phyloP scores from a whole-genome alignment of 53 echinoderm and acorn worm species.

The Pentamera pediparva region DNA sequence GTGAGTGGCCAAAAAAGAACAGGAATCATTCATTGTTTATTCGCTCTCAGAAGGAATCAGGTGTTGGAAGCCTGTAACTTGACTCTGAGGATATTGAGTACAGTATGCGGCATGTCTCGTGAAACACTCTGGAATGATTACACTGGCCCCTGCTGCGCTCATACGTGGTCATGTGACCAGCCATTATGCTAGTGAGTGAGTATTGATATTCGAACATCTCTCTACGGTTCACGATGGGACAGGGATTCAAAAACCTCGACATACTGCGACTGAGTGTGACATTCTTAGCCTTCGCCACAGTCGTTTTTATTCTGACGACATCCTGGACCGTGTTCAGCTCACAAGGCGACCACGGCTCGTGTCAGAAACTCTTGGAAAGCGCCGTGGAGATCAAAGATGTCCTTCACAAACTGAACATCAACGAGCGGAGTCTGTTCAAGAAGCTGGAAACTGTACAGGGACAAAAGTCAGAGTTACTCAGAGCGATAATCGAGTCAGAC shows the following conservation, averaged over 20 bases:
- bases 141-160: too few species aligned
- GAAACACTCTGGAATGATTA: too few species aligned
- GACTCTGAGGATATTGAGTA: too few species aligned
- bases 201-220: too few species aligned
- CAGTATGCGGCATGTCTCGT: too few species aligned
- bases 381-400: background rate
- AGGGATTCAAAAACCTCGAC: background rate
- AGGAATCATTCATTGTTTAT: too few species aligned
- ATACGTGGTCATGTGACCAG: too few species aligned
- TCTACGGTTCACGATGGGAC: background rate
- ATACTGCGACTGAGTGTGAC: conserved; percentile 10
- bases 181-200: too few species aligned
- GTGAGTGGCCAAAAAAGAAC: too few species aligned
- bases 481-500: conserved; percentile 6
- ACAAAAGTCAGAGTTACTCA: conserved; percentile 1
- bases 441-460: background rate
- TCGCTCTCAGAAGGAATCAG: too few species aligned
- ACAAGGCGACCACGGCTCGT: conserved; percentile 12
- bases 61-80: too few species aligned
- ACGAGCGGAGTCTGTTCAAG: background rate
- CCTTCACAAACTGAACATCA: background rate
- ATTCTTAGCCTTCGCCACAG: conserved; percentile 17
- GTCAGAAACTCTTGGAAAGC: conserved; percentile 8
- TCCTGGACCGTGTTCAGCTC: conserved; percentile 9
- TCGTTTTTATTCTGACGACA: conserved; percentile 9